Percentiles rank a stretch among this genome's conserved stretches.
These are phyloP conservation scores for Mus spretus DNA, from an alignment of 2,797 vertebrate genomes.

Conservation along the genomic window DNA sequence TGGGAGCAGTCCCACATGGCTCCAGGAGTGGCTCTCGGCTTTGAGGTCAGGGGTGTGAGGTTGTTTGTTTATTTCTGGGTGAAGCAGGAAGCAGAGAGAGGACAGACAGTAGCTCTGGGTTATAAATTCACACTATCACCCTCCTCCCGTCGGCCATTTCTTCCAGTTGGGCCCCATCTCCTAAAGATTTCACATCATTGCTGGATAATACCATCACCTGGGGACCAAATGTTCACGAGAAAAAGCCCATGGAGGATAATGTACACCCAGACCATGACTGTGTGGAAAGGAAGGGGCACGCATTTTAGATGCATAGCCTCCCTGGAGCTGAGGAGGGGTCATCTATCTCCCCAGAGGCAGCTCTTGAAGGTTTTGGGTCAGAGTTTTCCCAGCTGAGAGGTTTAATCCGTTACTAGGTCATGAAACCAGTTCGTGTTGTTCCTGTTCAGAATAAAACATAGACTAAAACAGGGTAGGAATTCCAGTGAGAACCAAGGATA, in stretches of 20 bases:
- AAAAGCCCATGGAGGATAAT: neutral
- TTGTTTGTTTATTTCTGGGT: neutral
- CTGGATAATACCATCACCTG: neutral
- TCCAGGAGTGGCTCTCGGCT: neutral
- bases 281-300: neutral
- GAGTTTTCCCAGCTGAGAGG: neutral
- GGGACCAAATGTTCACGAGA: neutral
- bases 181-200: neutral
- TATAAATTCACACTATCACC: neutral
- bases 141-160: neutral
- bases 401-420: neutral
- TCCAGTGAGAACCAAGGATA: conserved; percentile 5
- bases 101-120: neutral
- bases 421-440: conserved; percentile 19
- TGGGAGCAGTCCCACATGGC: rapidly evolving
- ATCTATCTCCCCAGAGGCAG: no score
- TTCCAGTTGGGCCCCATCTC: neutral
- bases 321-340: neutral
- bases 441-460: conserved; percentile 8
- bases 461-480: neutral
- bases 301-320: neutral
- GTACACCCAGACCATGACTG: neutral
- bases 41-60: neutral
- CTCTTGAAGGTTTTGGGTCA: neutral
- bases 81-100: neutral